Evolutionary conservation across 2,113 vertebrate genomes (phyloP).

Genomic region (Dasyornis broadbenti): DNA sequence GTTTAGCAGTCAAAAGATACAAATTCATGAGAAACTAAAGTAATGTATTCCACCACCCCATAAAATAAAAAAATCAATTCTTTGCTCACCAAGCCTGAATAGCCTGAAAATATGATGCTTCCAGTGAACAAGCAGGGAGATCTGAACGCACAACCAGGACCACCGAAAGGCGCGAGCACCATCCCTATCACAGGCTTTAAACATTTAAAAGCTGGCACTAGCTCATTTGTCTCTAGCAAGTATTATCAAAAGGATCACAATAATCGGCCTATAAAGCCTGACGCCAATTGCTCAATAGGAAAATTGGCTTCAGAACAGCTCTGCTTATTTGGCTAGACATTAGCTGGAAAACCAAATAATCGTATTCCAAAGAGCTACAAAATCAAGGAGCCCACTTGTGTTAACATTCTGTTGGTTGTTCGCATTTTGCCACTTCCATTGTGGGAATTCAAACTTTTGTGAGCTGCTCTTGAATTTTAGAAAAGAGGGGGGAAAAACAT

Average conservation of each 20-base stretch:
- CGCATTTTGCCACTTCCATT: background rate
- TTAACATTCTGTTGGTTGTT: background rate
- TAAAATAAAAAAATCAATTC: background rate
- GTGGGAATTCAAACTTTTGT: background rate
- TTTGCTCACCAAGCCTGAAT: background rate
- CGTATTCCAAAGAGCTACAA: background rate
- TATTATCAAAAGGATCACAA: background rate
- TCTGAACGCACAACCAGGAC: background rate
- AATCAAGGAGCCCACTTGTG: background rate
- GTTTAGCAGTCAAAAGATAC: background rate
- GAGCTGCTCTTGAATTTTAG: background rate
- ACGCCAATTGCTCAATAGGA: background rate
- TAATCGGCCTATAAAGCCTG: background rate
- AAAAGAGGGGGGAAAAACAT: background rate
- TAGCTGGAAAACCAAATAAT: slow-evolving; percentile 21
- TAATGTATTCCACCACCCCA: background rate
- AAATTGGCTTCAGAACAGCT: slow-evolving; percentile 20
- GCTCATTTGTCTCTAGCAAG: background rate
- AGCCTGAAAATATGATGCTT: background rate
- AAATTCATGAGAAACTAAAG: background rate
- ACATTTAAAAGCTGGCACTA: background rate
- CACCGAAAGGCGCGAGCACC: background rate
- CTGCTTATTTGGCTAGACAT: slow-evolving; percentile 6
- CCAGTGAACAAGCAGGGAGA: background rate
- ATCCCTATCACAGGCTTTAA: background rate